Conservation (phyloP, 2,113 vertebrate species). For the Sceloporus tristichus region DNA sequence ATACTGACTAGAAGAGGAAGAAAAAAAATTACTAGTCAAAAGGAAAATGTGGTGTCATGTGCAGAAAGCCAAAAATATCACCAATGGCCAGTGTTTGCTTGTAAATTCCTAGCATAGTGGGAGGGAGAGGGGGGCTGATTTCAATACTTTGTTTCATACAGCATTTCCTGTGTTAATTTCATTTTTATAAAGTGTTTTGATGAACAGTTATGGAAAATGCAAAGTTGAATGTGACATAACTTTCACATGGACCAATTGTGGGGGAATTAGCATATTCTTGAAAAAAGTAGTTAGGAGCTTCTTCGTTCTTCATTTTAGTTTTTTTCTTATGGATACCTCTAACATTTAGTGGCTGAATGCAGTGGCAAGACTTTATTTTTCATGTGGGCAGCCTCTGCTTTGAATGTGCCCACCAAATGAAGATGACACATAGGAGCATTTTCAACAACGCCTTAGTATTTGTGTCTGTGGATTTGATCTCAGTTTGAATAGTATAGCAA, state of each 20-base stretch:
- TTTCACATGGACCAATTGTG: not conserved
- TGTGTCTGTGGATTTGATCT: not conserved
- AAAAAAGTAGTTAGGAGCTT: not conserved
- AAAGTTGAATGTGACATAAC: not conserved
- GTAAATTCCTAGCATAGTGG: not conserved
- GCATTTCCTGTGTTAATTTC: not conserved
- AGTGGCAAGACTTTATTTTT: not conserved
- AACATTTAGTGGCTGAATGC: not conserved
- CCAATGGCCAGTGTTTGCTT: not conserved
- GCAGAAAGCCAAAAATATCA: not conserved
- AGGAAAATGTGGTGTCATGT: not conserved
- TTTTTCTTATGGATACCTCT: not conserved
- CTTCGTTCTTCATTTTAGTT: not conserved
- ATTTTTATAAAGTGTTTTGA: not conserved
- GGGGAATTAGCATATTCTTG: not conserved
- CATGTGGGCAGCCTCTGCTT: not conserved
- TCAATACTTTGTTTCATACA: not conserved
- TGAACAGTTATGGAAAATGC: not conserved
- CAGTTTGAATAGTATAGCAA: not conserved
- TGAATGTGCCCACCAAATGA: not conserved
- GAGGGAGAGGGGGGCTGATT: too few relatives aligned
- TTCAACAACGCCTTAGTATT: not conserved
- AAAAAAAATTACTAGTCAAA: not conserved
- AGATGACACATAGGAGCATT: not conserved
- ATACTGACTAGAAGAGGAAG: not conserved